Evolutionary conservation across 1,140 invertebrate genomes (phyloP).

Genomic region (Ips typographus): DNA sequence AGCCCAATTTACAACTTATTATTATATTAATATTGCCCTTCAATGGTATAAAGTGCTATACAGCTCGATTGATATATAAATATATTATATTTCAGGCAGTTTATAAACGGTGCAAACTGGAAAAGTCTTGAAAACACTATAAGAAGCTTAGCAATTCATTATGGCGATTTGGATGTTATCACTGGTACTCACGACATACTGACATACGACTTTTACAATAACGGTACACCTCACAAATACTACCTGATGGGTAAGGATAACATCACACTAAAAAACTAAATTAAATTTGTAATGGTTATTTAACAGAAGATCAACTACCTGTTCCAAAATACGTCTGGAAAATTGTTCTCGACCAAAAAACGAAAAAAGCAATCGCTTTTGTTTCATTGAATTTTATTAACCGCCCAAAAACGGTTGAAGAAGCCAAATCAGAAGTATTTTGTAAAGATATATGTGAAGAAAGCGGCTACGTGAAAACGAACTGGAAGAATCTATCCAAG

Average conservation of each 20-base stretch:
- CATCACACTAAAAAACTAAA: not conserved
- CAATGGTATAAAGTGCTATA: constrained; percentile 52
- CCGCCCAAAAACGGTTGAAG: constrained; percentile 51
- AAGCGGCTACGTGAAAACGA: constrained; percentile 41
- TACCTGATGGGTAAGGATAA: too few relatives aligned
- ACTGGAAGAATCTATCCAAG: constrained; percentile 44
- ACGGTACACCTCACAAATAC: not conserved
- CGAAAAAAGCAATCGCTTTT: constrained; percentile 52
- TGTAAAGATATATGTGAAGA: constrained; percentile 51
- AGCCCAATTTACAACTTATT: constrained; percentile 56
- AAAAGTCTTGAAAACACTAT: constrained; percentile 52
- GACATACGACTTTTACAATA: constrained; percentile 39
- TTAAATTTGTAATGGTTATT: not conserved
- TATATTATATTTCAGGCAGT: constrained; percentile 45
- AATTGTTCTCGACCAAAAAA: constrained; percentile 49
- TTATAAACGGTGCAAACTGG: constrained; percentile 57
- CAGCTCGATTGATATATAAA: not conserved
- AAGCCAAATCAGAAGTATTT: constrained; percentile 33
- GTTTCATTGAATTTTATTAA: constrained; percentile 50
- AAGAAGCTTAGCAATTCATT: constrained; percentile 43
- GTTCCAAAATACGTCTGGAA: constrained; percentile 57
- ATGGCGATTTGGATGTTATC: constrained; percentile 47
- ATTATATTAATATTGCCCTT: constrained; percentile 58
- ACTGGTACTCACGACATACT: constrained; percentile 52
- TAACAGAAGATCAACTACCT: constrained; percentile 42